Percentiles rank a stretch among this genome's conserved stretches.
These are phyloP conservation scores for Caranx melampygus DNA, from an alignment of 2,113 vertebrate species.

Conservation along the genomic window DNA sequence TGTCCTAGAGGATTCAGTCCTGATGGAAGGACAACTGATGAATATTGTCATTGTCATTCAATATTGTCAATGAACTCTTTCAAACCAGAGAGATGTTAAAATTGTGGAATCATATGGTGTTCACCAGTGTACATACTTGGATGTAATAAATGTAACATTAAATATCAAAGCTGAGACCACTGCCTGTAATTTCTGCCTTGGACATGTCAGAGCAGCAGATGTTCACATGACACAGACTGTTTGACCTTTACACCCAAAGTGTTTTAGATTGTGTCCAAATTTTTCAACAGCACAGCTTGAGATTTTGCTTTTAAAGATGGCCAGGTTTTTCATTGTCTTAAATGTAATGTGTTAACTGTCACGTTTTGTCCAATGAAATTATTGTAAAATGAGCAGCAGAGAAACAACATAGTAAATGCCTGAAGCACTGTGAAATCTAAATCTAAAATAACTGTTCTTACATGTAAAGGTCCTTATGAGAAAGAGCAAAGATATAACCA, in stretches of 20 bases:
- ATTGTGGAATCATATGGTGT: not conserved
- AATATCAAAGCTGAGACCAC: not conserved
- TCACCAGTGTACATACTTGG: not conserved
- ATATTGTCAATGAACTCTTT: slow-evolving; percentile 16
- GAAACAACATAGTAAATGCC: not conserved
- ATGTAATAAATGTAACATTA: slow-evolving; percentile 2
- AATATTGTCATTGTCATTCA: no score
- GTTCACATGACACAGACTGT: not conserved
- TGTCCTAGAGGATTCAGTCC: not conserved
- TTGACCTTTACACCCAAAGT: not conserved
- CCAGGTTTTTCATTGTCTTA: not conserved
- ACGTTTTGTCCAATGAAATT: no score
- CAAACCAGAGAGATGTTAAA: not conserved
- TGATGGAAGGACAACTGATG: not conserved
- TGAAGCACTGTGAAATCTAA: not conserved
- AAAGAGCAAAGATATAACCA: no score
- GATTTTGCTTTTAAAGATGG: not conserved
- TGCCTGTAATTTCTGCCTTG: not conserved
- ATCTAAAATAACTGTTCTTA: no score
- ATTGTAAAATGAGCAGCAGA: not conserved
- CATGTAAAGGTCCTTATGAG: no score
- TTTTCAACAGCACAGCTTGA: not conserved
- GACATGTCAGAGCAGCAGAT: not conserved
- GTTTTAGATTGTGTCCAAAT: not conserved
- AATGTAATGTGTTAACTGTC: no score